Evolutionary conservation across 2,888 invertebrate species (phyloP), one percentile per base, ranked within the genome.

Genomic region (Diarsia brunnea): DNA sequence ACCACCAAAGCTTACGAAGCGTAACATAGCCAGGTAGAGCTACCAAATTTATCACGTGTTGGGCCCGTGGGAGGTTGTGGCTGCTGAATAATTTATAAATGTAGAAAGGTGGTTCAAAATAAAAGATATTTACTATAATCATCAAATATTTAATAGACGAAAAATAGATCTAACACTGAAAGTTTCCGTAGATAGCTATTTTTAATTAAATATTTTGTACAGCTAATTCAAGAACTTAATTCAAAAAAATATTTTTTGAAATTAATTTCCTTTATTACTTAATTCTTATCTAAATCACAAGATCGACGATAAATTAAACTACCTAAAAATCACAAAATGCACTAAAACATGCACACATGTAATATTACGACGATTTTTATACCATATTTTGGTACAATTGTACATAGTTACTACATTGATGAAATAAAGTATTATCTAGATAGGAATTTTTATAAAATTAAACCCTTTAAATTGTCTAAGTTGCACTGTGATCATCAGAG

Each of bases 291-390:
- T 96, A 96, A 96, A 96, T 96, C 96, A 96, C 96, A 96, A 96
- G 95, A 95, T 96, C 93, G 94, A 95, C 94, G 93, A 95, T 96
- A 96, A 91, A 96, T 96, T 96, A 96, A 94, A 95, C 96, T 96
- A 96, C 92, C 95, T 96, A 96, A 94, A 91, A 96, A 96, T 96
- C 96, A 96, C 96, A 96, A 96, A 96, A 96, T 96, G 96, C 96
- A 96, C 96, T 96, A 96, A 96, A 96, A 96, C 96, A 96, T 96
- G 96, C 96, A 96, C 95, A 95, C 92, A 95, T 95, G 94, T 94
- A 95, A 93, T 94, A 94, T 94, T 94, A 82, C 89, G 93, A 93
- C 91, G 91, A 93, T 95, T 96, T 95, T 95, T 93, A 95, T 95
- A 95, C 95, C 95, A 89, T 89, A 90, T 93, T 61, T 93, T 92